Percentiles rank a stretch among this genome's conserved stretches.
Evolutionary conservation across 2,113 vertebrate genomes (phyloP).

Genomic region (Gasterosteus nipponicus): DNA sequence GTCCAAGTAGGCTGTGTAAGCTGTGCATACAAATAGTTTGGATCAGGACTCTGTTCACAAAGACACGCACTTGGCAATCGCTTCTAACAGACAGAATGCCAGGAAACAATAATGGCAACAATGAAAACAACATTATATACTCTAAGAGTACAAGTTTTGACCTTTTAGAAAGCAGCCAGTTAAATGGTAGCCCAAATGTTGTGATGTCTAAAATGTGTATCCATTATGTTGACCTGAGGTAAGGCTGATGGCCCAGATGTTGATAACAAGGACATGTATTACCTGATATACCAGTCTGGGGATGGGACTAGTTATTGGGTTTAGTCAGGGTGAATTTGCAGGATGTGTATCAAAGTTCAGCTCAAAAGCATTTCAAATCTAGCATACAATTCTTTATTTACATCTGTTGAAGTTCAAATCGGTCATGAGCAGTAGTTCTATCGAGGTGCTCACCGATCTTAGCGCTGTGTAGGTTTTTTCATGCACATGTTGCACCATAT

Average conservation of each 20-base stretch:
- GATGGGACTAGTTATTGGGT: slow-evolving; percentile 8
- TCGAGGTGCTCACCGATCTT: background rate
- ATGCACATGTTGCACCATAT: background rate
- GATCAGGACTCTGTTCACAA: background rate
- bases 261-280: background rate
- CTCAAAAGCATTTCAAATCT: background rate
- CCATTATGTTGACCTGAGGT: slow-evolving; percentile 11
- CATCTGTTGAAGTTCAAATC: background rate
- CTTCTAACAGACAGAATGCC: background rate
- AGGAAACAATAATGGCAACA: background rate
- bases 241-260: background rate
- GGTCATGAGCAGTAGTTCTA: background rate
- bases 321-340: background rate
- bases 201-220: slow-evolving; percentile 8
- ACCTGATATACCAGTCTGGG: background rate
- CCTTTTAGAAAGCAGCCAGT: slow-evolving; percentile 3
- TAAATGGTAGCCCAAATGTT: background rate
- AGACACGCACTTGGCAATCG: background rate
- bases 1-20: background rate
- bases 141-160: background rate
- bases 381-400: background rate
- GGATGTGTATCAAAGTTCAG: background rate
- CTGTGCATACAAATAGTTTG: background rate
- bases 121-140: background rate
- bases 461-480: background rate